Base-by-base conservation (phyloP, 2,888 invertebrate genomes). In the Drosophila ezoana region DNA sequence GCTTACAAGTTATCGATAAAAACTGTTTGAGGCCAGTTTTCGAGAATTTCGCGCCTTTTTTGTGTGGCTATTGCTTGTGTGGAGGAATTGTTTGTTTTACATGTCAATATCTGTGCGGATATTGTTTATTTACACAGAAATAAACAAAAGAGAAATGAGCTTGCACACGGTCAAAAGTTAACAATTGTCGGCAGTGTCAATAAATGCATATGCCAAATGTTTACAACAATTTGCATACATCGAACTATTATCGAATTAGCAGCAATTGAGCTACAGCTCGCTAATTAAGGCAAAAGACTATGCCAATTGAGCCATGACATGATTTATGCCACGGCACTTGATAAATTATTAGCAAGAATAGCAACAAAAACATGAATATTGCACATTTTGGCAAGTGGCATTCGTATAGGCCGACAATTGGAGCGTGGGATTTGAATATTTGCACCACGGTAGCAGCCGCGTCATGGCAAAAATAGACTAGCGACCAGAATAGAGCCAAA, bases 231-330 rank as follows among this genome's bases (percentile, higher is more conserved):
- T 76, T 73, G 56, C 51, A 64, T 61, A 58, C 43, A 68, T 60
- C 62, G 40, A 66, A 60, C 37, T 54, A 76, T 67, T 65, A 71
- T 78, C 43, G 56, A 81, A 66, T 83, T 75, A 74, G 71, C 74
- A 23, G 38, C 77, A 68, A 73, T 79, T 80, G 72, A 59, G 62
- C 61, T 52, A 41, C 62, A 58, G 44, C 54, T 41, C 45, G 14
- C 62, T 67, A 77, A 78, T 78, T 73, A 76, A 70, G 65, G 40
- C 67, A 62, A 67, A 67, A 64, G 63, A 35, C 35, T 13, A 68
- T 49, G 62, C 41, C 71, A 83, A 83, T 80, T 80, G 75, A 82
- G 82, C 72, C 82, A 73, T 78, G 70, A 32, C 76, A 78, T 76
- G 81, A 83, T 83, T 86, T 85, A 78, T 75, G 56, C 41, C 53